Base-by-base conservation (phyloP, 1,140 invertebrate species). In the Papilio xuthus region DNA sequence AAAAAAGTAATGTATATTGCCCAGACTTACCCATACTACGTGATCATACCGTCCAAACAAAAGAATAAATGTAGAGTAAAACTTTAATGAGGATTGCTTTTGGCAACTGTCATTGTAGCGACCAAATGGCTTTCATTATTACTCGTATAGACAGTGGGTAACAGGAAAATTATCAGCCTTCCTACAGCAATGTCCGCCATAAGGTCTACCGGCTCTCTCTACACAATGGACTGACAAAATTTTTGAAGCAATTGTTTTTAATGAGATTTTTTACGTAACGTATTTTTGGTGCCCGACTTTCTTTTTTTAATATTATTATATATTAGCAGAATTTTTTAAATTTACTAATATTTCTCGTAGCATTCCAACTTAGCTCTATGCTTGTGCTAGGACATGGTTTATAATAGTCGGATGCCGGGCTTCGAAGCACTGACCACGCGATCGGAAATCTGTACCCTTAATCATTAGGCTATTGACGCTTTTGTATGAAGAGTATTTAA, bases 21-120 rank as follows among this genome's bases (percentile, higher is more conserved):
- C n/a, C 41, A 41, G 41, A 41, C 41, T 4, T 44, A 44, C 42
- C 9, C 42, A 3, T 32, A 32, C 32, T 3, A 44, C 20, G 18
- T 56, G 18, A 8, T 56, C n/a, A 56, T 20, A 50, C 13, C 13
- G 3, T 50, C 4, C 47, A 50, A 50, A 18, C 12, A 63, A 63
- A 63, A 63, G 60, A 63, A 63, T 63, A 63, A 60, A 60, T 60
- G 56, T 63, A 63, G 60, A 32, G 60, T 63, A 63, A 63, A 63
- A 63, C 26, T 28, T 63, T 63, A 63, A 63, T 28, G 60, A 63
- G 60, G 60, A 28, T 63, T 63, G 23, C 60, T 63, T 63, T 63
- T 63, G 60, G 60, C 60, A 63, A 63, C 60, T 63, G 60, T 63
- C 60, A 63, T 63, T 63, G 60, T 63, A 63, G 28, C 60, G 60